Percentiles rank a stretch among this genome's conserved stretches.
These are phyloP conservation scores for Dysdera silvatica DNA, from an alignment of 1,140 invertebrate species.

Conservation along the genomic window DNA sequence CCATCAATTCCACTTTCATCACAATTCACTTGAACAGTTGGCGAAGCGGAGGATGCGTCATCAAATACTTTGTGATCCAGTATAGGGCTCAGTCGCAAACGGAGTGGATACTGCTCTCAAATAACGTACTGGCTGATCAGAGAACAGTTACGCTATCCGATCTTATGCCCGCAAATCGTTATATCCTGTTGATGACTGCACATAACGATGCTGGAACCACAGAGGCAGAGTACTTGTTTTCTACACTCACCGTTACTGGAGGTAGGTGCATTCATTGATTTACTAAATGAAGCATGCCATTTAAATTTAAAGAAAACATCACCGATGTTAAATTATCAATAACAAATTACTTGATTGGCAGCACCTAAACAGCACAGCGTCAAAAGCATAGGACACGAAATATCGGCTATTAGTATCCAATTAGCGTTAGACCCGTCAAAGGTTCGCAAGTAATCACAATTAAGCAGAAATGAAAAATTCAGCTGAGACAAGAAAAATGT, in stretches of 20 bases:
- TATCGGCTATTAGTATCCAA: too few species aligned
- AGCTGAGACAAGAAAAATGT: too few species aligned
- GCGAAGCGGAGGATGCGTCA: conserved; percentile 89
- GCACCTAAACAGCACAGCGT: too few species aligned
- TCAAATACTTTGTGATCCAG: conserved; percentile 90
- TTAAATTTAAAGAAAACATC: too few species aligned
- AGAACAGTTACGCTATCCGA: conserved; percentile 79
- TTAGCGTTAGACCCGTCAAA: too few species aligned
- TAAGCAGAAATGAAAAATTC: too few species aligned
- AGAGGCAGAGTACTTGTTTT: conserved; percentile 69
- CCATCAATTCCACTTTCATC: conserved; percentile 85
- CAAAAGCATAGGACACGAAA: too few species aligned
- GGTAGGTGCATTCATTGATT: too few species aligned
- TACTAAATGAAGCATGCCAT: too few species aligned
- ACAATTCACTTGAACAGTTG: conserved; percentile 83
- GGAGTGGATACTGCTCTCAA: conserved; percentile 88
- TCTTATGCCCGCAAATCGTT: conserved; percentile 85
- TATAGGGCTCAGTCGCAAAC: conserved; percentile 60
- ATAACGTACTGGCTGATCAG: conserved; percentile 70
- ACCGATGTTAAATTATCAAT: too few species aligned
- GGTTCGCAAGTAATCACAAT: too few species aligned
- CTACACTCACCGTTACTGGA: conserved; percentile 52
- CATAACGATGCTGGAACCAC: conserved; percentile 86
- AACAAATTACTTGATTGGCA: too few species aligned
- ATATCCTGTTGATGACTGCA: conserved; percentile 72